Base-by-base conservation (phyloP, 2,888 invertebrate genomes). In the Ophraella communa region DNA sequence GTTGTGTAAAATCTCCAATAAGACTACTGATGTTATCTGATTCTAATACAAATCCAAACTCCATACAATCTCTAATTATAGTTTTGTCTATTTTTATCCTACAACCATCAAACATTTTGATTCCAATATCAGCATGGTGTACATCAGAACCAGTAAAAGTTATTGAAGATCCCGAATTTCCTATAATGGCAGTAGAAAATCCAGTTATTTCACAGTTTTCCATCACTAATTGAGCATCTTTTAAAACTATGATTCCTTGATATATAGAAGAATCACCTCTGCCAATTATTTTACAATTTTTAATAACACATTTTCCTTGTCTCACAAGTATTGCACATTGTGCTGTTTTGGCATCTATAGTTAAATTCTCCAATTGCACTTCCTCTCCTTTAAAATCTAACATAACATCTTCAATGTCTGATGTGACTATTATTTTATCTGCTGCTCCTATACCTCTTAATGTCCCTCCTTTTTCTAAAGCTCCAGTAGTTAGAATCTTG, bases 331-430 rank as follows among this genome's bases (percentile, higher is more conserved):
- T 63, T 8, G 85, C 87, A 52, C 83, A 84, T 56, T 85, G 84
- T 5, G 86, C 82, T 17, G 82, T 82, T 27, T 80, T 79, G 45
- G 87, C 84, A 70, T 87, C 82, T 11, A 88, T 75, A 1, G 84
- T 83, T 33, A 88, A 33, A 74, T 87, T 86, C 68, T 85, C 84
- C n/a, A 88, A 70, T 1, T 80, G 64, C 47, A 85, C 83, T 71
- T 84, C 79, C 69, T 85, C 80, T 0, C 85, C 85, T 65, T 83
- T 82, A 71, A 87, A 85, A 67, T 87, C 85, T 17, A 88, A 77
- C 68, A 88, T 78, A 0, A 86, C 81, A 72, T 84, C 83, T 62
- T 86, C 85, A 51, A 83, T 83, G 42, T 84, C 83, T 18, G 83
- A 81, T 1, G 83, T 82, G 66, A 81, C 76, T 47, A 70, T 73